A percentile compares a stretch with the other conserved stretches of the same genome.
Evolutionary conservation across 2,113 vertebrate genomes (phyloP).

Genomic region (Oreocharis arfaki): DNA sequence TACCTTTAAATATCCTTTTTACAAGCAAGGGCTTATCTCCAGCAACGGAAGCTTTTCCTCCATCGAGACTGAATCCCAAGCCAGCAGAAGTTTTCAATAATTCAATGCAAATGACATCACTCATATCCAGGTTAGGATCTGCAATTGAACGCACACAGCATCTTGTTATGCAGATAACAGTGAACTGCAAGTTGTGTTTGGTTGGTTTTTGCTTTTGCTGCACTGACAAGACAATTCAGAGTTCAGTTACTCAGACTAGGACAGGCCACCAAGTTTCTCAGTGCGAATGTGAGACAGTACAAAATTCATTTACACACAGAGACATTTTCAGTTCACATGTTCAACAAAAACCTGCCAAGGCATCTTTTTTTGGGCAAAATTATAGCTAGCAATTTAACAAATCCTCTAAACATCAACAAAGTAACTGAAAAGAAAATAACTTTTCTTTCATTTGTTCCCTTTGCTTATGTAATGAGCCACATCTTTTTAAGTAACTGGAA

Average conservation of each 20-base stretch:
- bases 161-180: not conserved
- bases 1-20: constrained; percentile 91
- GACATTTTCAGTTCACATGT: not conserved
- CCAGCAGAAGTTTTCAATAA: constrained; percentile 88
- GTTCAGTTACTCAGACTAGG: not conserved
- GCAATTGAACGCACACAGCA: not conserved
- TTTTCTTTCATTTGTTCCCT: not conserved
- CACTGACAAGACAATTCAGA: not conserved
- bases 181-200: not conserved
- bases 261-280: not conserved
- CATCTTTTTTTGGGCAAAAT: not conserved
- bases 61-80: constrained; percentile 88
- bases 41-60: constrained; percentile 80
- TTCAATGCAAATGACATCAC: constrained; percentile 77
- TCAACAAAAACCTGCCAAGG: not conserved
- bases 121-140: constrained; percentile 70
- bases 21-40: constrained; percentile 84
- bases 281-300: not conserved
- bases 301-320: not conserved
- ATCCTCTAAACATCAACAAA: not conserved
- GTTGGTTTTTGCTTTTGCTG: not conserved
- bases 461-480: not conserved
- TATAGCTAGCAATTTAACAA: not conserved
- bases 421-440: not conserved
- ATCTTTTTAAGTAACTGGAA: not conserved